These are phyloP conservation scores for Chionodraco myersi DNA, from an alignment of 2,113 vertebrate genomes.

Conservation along the genomic window DNA sequence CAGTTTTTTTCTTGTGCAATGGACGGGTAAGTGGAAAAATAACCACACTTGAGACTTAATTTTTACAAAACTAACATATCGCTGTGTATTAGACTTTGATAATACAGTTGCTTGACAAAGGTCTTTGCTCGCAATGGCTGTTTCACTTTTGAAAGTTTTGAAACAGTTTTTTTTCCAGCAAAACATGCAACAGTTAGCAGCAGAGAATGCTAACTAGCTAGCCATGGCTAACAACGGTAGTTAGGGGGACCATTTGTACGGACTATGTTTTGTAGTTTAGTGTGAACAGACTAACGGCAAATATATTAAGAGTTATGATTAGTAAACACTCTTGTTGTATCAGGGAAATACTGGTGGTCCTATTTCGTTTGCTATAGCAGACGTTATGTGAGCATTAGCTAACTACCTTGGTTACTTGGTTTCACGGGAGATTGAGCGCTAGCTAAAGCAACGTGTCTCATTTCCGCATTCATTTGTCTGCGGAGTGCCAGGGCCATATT, in stretches of 20 bases:
- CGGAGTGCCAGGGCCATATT: constrained; percentile 76
- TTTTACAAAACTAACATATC: constrained; percentile 1
- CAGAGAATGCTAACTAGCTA: constrained; percentile 62
- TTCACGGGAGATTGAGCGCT: constrained; percentile 60
- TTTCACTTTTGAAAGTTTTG: constrained; percentile 64
- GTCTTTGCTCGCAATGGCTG: background rate
- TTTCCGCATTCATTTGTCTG: constrained; percentile 81
- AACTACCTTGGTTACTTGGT: constrained; percentile 64
- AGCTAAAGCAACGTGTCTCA: constrained; percentile 83
- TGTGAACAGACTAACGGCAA: background rate
- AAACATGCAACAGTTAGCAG: constrained; percentile 83
- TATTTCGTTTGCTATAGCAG: background rate
- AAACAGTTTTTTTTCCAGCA: constrained; percentile 49
- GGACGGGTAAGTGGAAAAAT: constrained; percentile 93
- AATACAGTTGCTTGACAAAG: background rate
- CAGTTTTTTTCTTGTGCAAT: constrained; percentile 96
- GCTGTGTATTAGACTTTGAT: fast-evolving
- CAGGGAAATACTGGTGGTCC: fast-evolving
- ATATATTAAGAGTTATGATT: fast-evolving
- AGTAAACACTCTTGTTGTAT: background rate
- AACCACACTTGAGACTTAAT: constrained; percentile 53
- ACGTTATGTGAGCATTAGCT: constrained; percentile 27
- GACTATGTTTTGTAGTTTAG: background rate
- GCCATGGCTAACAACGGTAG: constrained; percentile 21
- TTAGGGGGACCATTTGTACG: constrained; percentile 6